Conservation (phyloP, 2,113 vertebrate genomes). For the Archocentrus centrarchus region DNA sequence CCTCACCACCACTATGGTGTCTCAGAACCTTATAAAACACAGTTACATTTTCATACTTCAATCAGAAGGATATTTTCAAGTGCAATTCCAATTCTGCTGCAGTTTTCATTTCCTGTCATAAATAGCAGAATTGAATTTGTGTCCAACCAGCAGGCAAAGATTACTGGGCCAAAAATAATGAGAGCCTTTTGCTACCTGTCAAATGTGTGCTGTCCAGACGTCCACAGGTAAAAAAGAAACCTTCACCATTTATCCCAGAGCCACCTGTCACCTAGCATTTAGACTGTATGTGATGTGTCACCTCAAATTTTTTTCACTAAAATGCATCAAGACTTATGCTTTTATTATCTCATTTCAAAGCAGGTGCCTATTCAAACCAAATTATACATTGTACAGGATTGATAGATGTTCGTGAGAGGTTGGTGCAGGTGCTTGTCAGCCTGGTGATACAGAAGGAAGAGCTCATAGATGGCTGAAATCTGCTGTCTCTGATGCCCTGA, state of each 20-base stretch:
- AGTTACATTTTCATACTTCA: constrained; percentile 38
- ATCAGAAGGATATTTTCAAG: constrained; percentile 20
- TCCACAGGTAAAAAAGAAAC: constrained; percentile 38
- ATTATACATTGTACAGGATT: constrained; percentile 15
- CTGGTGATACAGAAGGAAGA: constrained; percentile 21
- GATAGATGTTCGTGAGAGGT: constrained; percentile 39
- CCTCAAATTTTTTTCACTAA: constrained; percentile 43
- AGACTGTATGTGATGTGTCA: constrained; percentile 50
- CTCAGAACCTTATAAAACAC: background rate
- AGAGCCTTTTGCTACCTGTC: constrained; percentile 45
- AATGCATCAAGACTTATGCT: constrained; percentile 32
- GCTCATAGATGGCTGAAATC: constrained; percentile 8
- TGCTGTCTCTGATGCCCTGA: constrained; percentile 18
- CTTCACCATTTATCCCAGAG: constrained; percentile 33
- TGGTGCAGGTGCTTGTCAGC: constrained; percentile 26
- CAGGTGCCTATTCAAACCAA: constrained; percentile 15
- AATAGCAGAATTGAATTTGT: constrained; percentile 40
- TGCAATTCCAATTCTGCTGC: constrained; percentile 7
- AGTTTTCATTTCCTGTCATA: constrained; percentile 25
- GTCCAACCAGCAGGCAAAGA: constrained; percentile 5
- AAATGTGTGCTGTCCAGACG: constrained; percentile 28
- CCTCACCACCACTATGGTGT: background rate
- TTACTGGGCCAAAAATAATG: constrained; percentile 48
- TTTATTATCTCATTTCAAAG: constrained; percentile 31
- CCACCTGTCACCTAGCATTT: constrained; percentile 54